Conservation (phyloP, 2,797 vertebrate genomes). For the Arctocebus calabarensis region DNA sequence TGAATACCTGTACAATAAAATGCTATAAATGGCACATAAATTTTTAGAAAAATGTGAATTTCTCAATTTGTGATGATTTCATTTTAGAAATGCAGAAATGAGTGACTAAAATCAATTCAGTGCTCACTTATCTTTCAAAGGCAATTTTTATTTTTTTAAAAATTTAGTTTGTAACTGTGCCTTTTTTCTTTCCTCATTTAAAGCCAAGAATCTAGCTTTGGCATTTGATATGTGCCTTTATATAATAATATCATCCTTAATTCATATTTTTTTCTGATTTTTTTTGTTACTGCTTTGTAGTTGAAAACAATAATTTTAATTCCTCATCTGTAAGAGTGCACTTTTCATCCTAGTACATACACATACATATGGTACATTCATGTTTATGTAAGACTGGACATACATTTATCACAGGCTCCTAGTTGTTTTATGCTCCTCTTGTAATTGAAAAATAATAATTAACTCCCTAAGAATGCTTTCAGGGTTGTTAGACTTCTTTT, state of each 20-base stretch:
- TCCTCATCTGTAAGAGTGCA: not conserved
- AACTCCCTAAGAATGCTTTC: not conserved
- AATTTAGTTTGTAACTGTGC: not conserved
- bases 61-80: constrained; percentile 33
- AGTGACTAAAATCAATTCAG: constrained; percentile 17
- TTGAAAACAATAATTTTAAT: not conserved
- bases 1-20: not conserved
- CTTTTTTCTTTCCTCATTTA: not conserved
- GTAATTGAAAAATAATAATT: constrained; percentile 28
- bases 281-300: not conserved
- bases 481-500: not conserved
- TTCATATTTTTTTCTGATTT: constrained; percentile 29
- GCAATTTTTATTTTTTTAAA: not conserved
- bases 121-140: constrained; percentile 3
- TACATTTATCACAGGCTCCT: not conserved
- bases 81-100: constrained; percentile 51
- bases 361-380: not conserved
- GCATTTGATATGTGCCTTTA: not conserved
- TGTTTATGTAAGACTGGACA: not conserved
- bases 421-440: not conserved
- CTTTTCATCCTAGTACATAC: not conserved
- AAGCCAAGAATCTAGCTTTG: not conserved
- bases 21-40: not conserved
- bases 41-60: constrained; percentile 41
- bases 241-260: not conserved